Evolutionary conservation across 2,888 invertebrate genomes (phyloP).

Genomic region (Morpho helenor): DNA sequence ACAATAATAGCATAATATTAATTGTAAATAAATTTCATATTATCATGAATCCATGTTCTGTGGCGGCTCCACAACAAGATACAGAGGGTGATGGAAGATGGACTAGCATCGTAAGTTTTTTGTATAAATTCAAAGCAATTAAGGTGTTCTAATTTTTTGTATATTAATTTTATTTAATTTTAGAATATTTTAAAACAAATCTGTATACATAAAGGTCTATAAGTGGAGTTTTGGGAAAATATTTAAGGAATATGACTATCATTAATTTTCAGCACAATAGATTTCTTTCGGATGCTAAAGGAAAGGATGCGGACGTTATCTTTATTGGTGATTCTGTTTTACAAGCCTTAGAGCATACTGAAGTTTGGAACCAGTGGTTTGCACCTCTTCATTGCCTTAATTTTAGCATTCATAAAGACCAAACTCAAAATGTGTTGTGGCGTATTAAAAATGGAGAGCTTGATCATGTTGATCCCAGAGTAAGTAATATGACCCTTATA

Average conservation of each 20-base stretch:
- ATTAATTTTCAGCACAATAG: conserved; percentile 85
- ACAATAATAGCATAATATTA: not conserved
- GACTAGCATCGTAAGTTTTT: conserved; percentile 83
- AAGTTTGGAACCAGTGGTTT: conserved; percentile 94
- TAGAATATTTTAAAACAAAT: too few relatives aligned
- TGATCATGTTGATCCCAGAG: conserved; percentile 93
- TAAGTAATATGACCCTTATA: conserved; percentile 43
- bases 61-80: conserved; percentile 86
- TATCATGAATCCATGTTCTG: conserved; percentile 85
- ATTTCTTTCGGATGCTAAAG: conserved; percentile 90
- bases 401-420: conserved; percentile 93
- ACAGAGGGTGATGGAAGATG: conserved; percentile 91
- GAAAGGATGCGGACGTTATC: conserved; percentile 94
- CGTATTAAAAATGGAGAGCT: conserved; percentile 93
- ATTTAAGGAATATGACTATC: too few relatives aligned
- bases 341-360: conserved; percentile 89
- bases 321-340: conserved; percentile 94
- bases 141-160: not conserved
- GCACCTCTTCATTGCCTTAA: conserved; percentile 95
- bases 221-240: too few relatives aligned
- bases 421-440: conserved; percentile 94
- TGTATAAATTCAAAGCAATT: too few relatives aligned
- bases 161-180: not conserved
- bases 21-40: conserved; percentile 1
- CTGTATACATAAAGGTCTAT: too few relatives aligned